Base-by-base conservation (phyloP, 1,140 invertebrate species). In the Drosophila aff. region DNA sequence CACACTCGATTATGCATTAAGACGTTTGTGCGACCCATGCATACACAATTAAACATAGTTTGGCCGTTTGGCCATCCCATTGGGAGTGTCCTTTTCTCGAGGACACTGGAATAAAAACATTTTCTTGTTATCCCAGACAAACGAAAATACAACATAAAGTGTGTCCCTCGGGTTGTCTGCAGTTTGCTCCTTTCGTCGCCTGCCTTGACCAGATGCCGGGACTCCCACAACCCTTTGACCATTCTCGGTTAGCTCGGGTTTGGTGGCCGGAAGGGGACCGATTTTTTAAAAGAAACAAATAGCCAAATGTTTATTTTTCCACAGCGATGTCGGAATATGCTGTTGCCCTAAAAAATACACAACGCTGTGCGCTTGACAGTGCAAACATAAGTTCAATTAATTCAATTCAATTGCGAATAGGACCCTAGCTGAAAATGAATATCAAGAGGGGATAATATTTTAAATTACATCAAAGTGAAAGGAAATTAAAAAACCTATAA, bases 31-130 rank as follows among this genome's bases (percentile, higher is more conserved):
- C 28, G 33, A 68, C n/a, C 40, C 64, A 36, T 44, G 64, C 67
- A 71, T 65, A 67, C 44, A 69, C 66, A 69, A 65, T 69, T 71
- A 71, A 55, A 69, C 67, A 46, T 71, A 71, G 67, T 71, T 71
- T 40, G 31, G 23, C 28, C 36, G 67, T 71, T 71, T 46, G 31
- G 23, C 28, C 36, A 31, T 46, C n/a, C 62, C 28, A 1, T 16
- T 33, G 18, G 26, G 38, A 38, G 31, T 38, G 61, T 31, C 62
- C 61, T 26, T 18, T 50, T 66, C 18, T 16, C 2, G 23, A 23
- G 67, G 28, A 44, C 38, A 53, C 63, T 68, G 28, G 47, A 55
- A 72, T 38, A 23, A 73, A 61, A 73, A 72, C 44, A 55, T 52
- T 73, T 73, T 73, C 52, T 41, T 72, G 21, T 73, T 71, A 7